Evolutionary conservation across 2,113 vertebrate species (phyloP), one percentile per base, ranked within the genome.

Genomic region (Syngnathus floridae): DNA sequence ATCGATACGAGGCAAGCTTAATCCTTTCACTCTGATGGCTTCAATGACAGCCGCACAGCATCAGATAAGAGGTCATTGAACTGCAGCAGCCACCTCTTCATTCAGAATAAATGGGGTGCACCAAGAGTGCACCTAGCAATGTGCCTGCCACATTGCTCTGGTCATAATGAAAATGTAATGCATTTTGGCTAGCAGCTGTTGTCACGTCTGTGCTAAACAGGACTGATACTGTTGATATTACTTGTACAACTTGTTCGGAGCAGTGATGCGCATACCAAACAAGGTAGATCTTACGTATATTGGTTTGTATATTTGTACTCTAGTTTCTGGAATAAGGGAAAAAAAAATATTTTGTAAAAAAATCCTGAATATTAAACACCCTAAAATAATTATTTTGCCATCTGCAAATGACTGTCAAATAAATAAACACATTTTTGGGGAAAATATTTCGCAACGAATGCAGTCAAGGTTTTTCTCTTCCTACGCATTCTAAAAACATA

Each of bases 31-130:
- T 87, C 84, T 90, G 90, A 89, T 87, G 85, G 85, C 87, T 90
- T 83, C 87, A 86, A 82, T 88, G 90, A 88, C 89, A 88, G 86
- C 85, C 58, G 84, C 84, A 73, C 81, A 84, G 75, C 85, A 88
- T 90, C 86, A 88, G 87, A 90, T 91, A 91, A 88, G 79, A 87
- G 90, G 90, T 90, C 89, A 89, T 84, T 88, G 88, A 89, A 91
- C 90, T 90, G 85, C 84, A 86, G 81, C 86, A 75, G 84, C 76
- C 82, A 81, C 79, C 87, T 86, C 85, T 88, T 90, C 85, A 89
- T 89, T 91, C 84, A 87, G 84, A 90, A 88, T 87, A 87, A 89
- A 91, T 90, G 81, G 84, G 82, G 89, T 86, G 84, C 87, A 89
- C 86, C 79, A 64, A 82, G 84, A 90, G 89, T 90, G 86, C 88